These are phyloP conservation scores for Eupithecia inturbata DNA, from an alignment of 2,888 invertebrate genomes.

Conservation along the genomic window DNA sequence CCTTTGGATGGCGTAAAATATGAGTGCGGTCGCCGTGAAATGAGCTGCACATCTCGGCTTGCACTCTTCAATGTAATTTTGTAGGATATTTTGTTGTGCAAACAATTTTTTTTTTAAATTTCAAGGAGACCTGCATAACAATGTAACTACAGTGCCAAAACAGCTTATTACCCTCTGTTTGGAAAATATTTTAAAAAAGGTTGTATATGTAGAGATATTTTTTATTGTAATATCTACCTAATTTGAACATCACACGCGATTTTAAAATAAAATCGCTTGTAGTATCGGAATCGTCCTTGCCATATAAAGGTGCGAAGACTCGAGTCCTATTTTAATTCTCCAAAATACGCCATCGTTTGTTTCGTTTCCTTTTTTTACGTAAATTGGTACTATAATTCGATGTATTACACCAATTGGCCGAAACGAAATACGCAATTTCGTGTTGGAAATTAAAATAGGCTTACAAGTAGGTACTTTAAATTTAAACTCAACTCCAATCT, in stretches of 20 bases:
- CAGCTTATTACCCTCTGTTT: neutral
- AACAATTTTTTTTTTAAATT: slow-evolving; percentile 16
- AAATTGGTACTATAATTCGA: too few species aligned
- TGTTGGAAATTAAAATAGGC: too few species aligned
- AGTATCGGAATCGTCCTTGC: neutral
- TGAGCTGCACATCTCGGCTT: slow-evolving; percentile 67
- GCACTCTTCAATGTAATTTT: slow-evolving; percentile 53
- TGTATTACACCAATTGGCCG: too few species aligned
- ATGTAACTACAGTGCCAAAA: neutral
- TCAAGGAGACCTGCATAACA: neutral
- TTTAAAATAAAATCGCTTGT: neutral
- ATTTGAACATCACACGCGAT: too few species aligned
- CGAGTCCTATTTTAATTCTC: too few species aligned
- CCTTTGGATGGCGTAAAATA: slow-evolving; percentile 74
- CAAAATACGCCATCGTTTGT: too few species aligned
- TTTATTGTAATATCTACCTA: too few species aligned
- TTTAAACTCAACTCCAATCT: neutral
- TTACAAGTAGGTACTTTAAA: too few species aligned
- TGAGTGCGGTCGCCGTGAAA: slow-evolving; percentile 76
- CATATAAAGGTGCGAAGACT: neutral
- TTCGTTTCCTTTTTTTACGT: too few species aligned
- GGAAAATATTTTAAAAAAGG: neutral
- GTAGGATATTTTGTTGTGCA: slow-evolving; percentile 27
- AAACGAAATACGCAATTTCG: too few species aligned
- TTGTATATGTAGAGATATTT: too few species aligned